Evolutionary conservation across 2,113 vertebrate genomes (phyloP).

Genomic region (Pungitius pungitius): DNA sequence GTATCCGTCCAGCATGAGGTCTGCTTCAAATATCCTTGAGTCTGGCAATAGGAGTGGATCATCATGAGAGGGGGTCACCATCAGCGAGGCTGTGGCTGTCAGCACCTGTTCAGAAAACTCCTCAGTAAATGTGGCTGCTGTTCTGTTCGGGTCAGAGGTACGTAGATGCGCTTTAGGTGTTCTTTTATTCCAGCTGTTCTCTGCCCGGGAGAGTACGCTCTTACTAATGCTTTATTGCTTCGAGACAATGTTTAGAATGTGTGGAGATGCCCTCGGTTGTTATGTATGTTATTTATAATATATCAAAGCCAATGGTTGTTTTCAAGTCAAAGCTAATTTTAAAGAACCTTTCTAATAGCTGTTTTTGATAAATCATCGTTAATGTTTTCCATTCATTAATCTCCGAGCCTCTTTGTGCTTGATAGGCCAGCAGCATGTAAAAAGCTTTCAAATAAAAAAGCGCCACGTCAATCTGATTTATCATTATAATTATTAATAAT

Average conservation of each 20-base stretch:
- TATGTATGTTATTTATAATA: background rate
- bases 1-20: constrained; percentile 63
- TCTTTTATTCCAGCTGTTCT: background rate
- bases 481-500: background rate
- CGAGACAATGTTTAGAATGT: background rate
- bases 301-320: background rate
- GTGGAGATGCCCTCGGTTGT: background rate
- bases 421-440: background rate
- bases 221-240: background rate
- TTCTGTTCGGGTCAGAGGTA: constrained; percentile 84
- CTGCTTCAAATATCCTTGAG: constrained; percentile 68
- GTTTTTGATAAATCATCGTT: background rate
- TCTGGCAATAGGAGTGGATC: constrained; percentile 70
- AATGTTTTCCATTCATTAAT: background rate
- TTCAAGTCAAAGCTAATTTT: background rate
- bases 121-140: constrained; percentile 89
- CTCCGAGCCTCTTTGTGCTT: background rate
- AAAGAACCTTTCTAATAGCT: no score
- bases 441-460: background rate
- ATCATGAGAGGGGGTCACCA: constrained; percentile 86
- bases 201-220: background rate
- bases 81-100: constrained; percentile 85
- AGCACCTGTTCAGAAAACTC: constrained; percentile 88
- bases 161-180: constrained; percentile 37
- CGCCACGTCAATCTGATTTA: background rate